Evolutionary conservation across 1,140 invertebrate genomes (phyloP), one percentile per base, ranked within the genome.

Genomic region (Drosophila teissieri): DNA sequence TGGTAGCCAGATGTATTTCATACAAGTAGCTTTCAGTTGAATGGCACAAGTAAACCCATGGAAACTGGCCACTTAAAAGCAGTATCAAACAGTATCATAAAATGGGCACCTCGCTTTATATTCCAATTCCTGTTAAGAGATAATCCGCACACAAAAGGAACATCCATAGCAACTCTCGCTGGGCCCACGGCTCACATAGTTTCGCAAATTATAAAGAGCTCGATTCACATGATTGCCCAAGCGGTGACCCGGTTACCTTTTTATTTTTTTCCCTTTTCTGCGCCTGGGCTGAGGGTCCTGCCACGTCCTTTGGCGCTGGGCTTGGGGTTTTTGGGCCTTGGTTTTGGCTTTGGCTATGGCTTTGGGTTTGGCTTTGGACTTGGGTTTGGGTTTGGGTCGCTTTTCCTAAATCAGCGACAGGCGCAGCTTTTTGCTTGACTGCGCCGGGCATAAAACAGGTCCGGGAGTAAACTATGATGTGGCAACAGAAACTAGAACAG

Each of bases 151-250:
- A 42, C 17, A 63, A 65, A 62, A 42, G 40, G 44, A 46, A 74
- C 51, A 46, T 27, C 40, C 40, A 53, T 55, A 69, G 67, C 63
- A 40, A 68, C 70, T 61, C 63, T 60, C 56, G 64, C 51, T 54
- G 39, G 45, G 27, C 8, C n/a, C 12, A 55, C 31, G 31, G 73
- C 60, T 76, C 82, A 76, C 62, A 84, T 89, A 90, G 85, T 91
- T 91, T 85, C 64, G 68, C 76, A 76, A 91, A 84, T 91, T 91
- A 91, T 81, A 91, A 84, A 88, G 77, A 91, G 88, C 74, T 91
- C 83, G 80, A 91, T 91, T 84, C 88, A 91, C 88, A 91, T 91
- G 88, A 91, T 91, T 91, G 88, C 80, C 73, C 82, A 89, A 84
- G 84, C 84, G 84, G 70, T 51, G 67, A 83, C 55, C 58, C 61